These are phyloP conservation scores for Microcebus lehilahytsara DNA, from an alignment of 2,113 vertebrate genomes.

Conservation along the genomic window DNA sequence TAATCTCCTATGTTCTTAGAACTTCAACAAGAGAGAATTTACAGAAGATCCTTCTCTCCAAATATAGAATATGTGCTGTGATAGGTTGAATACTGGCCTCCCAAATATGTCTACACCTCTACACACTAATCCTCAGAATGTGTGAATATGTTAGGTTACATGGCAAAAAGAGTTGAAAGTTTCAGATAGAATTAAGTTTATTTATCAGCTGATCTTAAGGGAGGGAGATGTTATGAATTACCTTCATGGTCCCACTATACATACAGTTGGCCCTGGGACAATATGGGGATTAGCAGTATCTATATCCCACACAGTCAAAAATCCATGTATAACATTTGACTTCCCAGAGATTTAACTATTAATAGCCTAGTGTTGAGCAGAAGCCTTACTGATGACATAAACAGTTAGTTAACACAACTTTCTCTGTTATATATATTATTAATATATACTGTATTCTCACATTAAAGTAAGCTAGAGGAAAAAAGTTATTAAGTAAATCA, in stretches of 20 bases:
- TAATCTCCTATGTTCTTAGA: background rate
- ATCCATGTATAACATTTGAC: background rate
- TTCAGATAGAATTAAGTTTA: background rate
- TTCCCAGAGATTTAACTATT: background rate
- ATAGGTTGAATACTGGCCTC: background rate
- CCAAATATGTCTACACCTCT: too few species aligned
- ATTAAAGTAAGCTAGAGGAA: background rate
- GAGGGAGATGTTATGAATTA: background rate
- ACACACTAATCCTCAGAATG: background rate
- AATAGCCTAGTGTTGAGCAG: background rate
- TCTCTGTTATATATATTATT: background rate
- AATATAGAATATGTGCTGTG: background rate
- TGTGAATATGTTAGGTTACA: background rate
- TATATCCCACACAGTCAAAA: background rate
- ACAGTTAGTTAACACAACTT: background rate
- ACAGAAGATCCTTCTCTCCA: background rate
- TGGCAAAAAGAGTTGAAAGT: background rate
- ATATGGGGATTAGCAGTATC: background rate
- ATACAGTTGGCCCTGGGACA: background rate
- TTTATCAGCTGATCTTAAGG: background rate
- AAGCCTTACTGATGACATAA: background rate
- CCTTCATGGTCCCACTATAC: background rate
- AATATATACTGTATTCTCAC: background rate
- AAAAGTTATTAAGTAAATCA: background rate
- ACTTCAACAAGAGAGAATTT: background rate